These are phyloP conservation scores for Heliconius sara DNA, from an alignment of 2,888 invertebrate genomes.

Conservation along the genomic window DNA sequence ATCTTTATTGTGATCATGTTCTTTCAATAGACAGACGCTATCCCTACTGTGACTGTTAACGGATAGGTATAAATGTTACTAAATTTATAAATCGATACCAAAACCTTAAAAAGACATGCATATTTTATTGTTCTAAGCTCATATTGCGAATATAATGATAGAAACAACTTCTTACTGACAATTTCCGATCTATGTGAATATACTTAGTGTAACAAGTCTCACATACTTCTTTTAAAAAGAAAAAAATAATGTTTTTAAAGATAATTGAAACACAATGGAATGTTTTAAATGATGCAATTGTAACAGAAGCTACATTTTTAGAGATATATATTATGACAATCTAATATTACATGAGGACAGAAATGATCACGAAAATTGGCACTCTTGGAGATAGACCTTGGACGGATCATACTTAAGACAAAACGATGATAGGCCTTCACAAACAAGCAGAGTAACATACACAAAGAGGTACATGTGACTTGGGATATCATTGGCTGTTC, in stretches of 20 bases:
- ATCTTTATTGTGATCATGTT: not conserved
- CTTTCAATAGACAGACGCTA: slow-evolving; percentile 8
- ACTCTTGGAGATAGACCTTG: slow-evolving; percentile 58
- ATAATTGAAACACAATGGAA: not conserved
- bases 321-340: slow-evolving; percentile 21
- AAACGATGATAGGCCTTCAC: slow-evolving; percentile 49
- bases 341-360: slow-evolving; percentile 40
- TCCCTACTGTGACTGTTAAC: not conserved
- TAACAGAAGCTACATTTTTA: not conserved
- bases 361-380: slow-evolving; percentile 44
- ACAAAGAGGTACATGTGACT: slow-evolving; percentile 35
- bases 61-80: slow-evolving; percentile 14
- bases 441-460: slow-evolving; percentile 37
- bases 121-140: slow-evolving; percentile 35
- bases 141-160: slow-evolving; percentile 24
- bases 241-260: not conserved
- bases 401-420: slow-evolving; percentile 70
- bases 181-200: slow-evolving; percentile 3
- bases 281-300: not conserved
- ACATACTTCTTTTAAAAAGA: slow-evolving; percentile 18
- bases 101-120: slow-evolving; percentile 37
- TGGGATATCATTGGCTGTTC: slow-evolving; percentile 8
- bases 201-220: slow-evolving; percentile 12
- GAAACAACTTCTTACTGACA: slow-evolving; percentile 10
- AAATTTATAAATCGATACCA: slow-evolving; percentile 36